Percentiles rank a stretch among this genome's conserved stretches.
phyloP scores from a whole-genome alignment of 2,797 vertebrate species.

The Takifugu ocellatus region DNA sequence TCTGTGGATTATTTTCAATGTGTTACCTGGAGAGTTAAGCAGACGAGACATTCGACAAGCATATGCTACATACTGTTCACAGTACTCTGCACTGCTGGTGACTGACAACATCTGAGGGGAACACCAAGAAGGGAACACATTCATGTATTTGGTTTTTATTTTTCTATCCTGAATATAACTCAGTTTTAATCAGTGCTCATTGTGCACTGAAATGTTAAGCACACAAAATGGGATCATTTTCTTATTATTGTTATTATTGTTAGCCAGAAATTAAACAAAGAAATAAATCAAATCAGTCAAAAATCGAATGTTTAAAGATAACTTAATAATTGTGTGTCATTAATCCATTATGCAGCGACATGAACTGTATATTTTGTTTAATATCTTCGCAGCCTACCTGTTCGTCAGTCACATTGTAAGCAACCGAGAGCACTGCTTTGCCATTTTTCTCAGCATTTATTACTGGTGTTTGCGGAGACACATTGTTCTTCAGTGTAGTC shows the following conservation, averaged over 20 bases:
- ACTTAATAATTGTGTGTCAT: no score
- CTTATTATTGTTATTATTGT: no score
- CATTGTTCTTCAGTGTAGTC: slow-evolving; percentile 87
- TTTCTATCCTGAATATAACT: no score
- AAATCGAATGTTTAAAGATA: no score
- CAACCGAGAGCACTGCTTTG: slow-evolving; percentile 78
- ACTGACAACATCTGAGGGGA: slow-evolving; percentile 80
- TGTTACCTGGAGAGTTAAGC: slow-evolving; percentile 90
- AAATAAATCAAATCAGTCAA: no score
- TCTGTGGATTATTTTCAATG: no score
- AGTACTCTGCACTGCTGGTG: slow-evolving; percentile 86
- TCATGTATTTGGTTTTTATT: no score
- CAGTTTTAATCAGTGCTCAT: no score
- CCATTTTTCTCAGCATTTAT: slow-evolving; percentile 70
- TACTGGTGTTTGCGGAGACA: slow-evolving; percentile 82
- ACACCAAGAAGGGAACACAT: slow-evolving; percentile 51
- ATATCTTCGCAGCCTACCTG: slow-evolving; percentile 54
- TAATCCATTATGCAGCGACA: no score
- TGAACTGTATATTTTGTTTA: neutral
- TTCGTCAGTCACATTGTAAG: slow-evolving; percentile 84
- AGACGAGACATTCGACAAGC: slow-evolving; percentile 90
- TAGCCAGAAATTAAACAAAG: no score
- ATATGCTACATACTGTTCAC: slow-evolving; percentile 90
- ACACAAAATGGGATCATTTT: no score
- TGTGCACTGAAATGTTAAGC: no score